Base-by-base conservation (phyloP, 2,113 vertebrate genomes). In the Acrocephalus arundinaceus region DNA sequence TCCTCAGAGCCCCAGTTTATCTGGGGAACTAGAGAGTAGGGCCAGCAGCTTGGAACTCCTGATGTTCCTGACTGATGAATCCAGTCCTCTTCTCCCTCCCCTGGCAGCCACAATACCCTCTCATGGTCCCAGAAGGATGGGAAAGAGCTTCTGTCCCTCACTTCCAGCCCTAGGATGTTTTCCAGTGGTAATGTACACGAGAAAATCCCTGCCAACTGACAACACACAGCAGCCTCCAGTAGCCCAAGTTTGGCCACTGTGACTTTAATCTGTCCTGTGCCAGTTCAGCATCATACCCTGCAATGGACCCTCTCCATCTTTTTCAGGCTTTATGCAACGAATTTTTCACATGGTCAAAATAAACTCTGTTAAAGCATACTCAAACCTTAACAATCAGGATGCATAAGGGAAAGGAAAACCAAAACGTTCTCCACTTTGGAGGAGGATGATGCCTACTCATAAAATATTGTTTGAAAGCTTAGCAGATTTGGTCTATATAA, bases 101-200 rank as follows among this genome's bases (percentile, higher is more conserved):
- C 70, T 1, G 0, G 7, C 27, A 71, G 41, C 22, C 39, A 5
- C 11, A 74, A 57, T 17, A 62, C 1, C 3, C 5, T 9, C 9
- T 66, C 2, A 10, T 46, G 23, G 33, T 81, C 28, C 24, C 17
- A 35, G 16, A 82, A 63, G 30, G 25, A n/a, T 66, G 22, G 4
- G 31, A 65, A 67, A 48, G 33, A 81, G 6, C 7, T 77, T 81
- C 49, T 65, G 16, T 43, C 8, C 16, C 2, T 0, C 2, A 2
- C 2, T 9, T 45, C 59, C 27, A 45, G 22, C 13, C 25, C 11
- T 43, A 21, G 14, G 23, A 67, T 80, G 10, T 3, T 72, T 84
- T 76, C 20, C 31, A 49, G 28, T 18, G 2, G 0, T 72, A 67
- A 80, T 10, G 8, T 19, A 49, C 12, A 15, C 1, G 10, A 20